Base-by-base conservation (phyloP, 1,140 invertebrate species). In the Dryas iulia region DNA sequence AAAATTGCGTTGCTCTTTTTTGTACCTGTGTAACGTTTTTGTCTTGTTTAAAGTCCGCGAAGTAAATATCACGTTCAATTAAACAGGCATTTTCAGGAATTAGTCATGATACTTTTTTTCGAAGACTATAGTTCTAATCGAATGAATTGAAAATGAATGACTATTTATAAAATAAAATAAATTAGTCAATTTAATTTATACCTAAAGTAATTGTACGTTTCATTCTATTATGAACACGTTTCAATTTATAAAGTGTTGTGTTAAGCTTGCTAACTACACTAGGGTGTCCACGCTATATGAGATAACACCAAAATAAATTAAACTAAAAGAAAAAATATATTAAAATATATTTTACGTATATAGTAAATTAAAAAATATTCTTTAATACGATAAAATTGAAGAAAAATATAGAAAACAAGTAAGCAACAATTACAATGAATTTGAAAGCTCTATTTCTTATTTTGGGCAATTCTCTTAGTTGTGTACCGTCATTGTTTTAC, bases 1-100 rank as follows among this genome's bases (percentile, higher is more conserved):
- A 53, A 53, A 54, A 62, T 62, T 62, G 26, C 60, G n/a, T 53
- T 28, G n/a, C 12, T 62, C 30, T 18, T 62, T 62, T 53, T 62
- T 62, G 14, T 62, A 53, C 24, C 33, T 21, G n/a, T n/a, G n/a
- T 7, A 21, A 21, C 6, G 18, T 47, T 47, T 47, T 47, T 47
- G 21, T 21, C n/a, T 7, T 18, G 14, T n/a, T 3, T 18, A 21
- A 47, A 8, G n/a, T 1, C 39, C 18, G 39, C 2, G 14, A 21
- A 47, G 14, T 18, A 47, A 28, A 47, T 39, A 47, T 18, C 14
- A 47, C 14, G 39, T 10, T 47, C 7, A 21, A 18, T 18, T 10
- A 47, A 47, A 47, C 18, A 21, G 14, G 39, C 0, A 1, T 18
- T 10, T 47, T 47, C 18, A 47, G 6, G 14, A 47, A 47, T 47